Percentiles rank a stretch among this genome's conserved stretches.
Evolutionary conservation across 2,888 invertebrate species (phyloP).

Genomic region (Drosophila mimica): DNA sequence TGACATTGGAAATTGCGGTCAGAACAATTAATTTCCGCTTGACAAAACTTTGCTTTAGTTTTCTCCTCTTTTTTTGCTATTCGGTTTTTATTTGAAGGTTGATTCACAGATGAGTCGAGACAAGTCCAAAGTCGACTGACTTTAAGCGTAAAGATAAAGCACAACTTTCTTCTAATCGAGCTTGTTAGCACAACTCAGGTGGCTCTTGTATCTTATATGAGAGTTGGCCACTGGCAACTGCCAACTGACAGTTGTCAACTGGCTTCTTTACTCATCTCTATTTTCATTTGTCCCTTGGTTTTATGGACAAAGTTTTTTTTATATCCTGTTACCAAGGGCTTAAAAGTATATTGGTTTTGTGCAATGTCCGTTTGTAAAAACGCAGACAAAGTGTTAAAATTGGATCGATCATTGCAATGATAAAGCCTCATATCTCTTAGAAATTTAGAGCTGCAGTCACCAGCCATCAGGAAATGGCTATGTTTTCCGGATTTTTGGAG

Average conservation of each 20-base stretch:
- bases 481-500: background rate
- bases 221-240: slow-evolving; percentile 8
- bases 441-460: background rate
- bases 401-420: background rate
- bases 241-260: slow-evolving; percentile 6
- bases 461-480: background rate
- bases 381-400: no score
- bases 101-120: slow-evolving; percentile 20
- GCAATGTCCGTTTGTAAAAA: background rate
- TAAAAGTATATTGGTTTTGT: background rate
- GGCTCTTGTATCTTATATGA: background rate
- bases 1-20: slow-evolving; percentile 81
- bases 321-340: background rate
- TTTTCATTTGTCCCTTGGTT: slow-evolving; percentile 15
- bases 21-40: slow-evolving; percentile 81
- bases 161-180: slow-evolving; percentile 56
- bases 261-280: background rate
- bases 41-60: slow-evolving; percentile 73
- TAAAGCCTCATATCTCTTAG: background rate
- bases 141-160: slow-evolving; percentile 49
- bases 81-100: slow-evolving; percentile 20
- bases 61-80: slow-evolving; percentile 20
- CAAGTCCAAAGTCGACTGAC: slow-evolving; percentile 5
- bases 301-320: background rate
- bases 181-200: slow-evolving; percentile 43